Base-by-base conservation (phyloP, 2,113 vertebrate genomes). In the Bubo bubo region DNA sequence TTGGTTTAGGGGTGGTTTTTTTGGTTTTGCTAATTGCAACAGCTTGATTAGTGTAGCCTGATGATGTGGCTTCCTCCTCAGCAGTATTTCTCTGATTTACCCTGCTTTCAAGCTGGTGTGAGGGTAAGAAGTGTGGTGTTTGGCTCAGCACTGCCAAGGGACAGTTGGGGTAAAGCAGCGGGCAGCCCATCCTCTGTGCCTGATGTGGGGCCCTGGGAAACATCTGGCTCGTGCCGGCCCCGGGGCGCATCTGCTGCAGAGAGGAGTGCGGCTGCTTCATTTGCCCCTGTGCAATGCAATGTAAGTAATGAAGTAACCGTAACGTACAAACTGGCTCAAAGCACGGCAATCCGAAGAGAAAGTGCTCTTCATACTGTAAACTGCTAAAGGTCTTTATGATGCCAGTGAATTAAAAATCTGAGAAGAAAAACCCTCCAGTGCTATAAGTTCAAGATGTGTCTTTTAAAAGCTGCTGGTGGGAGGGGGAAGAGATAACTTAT, bases 401-500 rank as follows among this genome's bases (percentile, higher is more conserved):
- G 94, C 83, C 76, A 92, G 83, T 88, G 82, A 93, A 94, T 95
- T 95, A 93, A 95, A 97, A 95, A 84, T 74, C 76, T 9, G 80
- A 75, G 95, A 86, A 90, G 82, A 87, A 96, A 94, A 85, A 13
- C 68, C 95, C 88, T 88, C 52, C 83, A 56, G 90, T 90, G 62
- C 59, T 90, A 10, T 43, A 81, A 88, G 75, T 86, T 96, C 59
- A 90, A 95, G 90, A 92, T 5, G 13, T 59, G 70, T 95, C 88
- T 92, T 93, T 81, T 79, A 63, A 91, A 84, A 92, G 76, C 92
- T 79, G 82, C 59, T 74, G 79, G 91, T 94, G 68, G 50, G 76
- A 55, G 96, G 66, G 50, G 41, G 37, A 92, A 95, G 82, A 91
- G 90, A 92, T 37, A 92, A 70, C 27, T 86, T 95, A 76, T 83